These are phyloP conservation scores for Amyelois transitella DNA, from an alignment of 1,140 invertebrate species.

Conservation along the genomic window DNA sequence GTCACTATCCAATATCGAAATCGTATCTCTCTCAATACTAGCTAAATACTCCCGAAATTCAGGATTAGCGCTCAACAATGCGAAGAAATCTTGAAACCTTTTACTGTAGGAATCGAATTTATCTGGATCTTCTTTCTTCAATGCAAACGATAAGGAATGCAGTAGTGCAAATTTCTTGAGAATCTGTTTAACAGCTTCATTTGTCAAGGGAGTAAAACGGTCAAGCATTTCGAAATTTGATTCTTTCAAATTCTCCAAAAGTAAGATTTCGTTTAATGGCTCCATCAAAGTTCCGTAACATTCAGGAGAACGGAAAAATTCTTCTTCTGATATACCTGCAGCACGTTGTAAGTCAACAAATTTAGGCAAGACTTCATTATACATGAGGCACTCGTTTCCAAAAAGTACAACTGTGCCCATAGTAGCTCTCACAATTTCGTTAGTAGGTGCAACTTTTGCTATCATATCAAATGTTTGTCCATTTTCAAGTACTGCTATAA, in stretches of 20 bases:
- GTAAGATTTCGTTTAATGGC: slow-evolving; percentile 61
- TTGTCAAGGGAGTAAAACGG: slow-evolving; percentile 53
- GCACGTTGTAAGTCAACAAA: slow-evolving; percentile 42
- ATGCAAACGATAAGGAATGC: slow-evolving; percentile 73
- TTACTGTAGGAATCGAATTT: slow-evolving; percentile 20
- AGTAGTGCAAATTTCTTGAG: slow-evolving; percentile 72
- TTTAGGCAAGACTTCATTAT: slow-evolving; percentile 49
- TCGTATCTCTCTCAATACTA: background rate
- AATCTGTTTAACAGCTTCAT: slow-evolving; percentile 59
- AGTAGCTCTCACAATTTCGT: background rate
- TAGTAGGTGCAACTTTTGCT: slow-evolving; percentile 12
- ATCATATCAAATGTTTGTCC: slow-evolving; percentile 15
- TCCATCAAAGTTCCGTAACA: slow-evolving; percentile 49
- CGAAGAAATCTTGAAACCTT: background rate
- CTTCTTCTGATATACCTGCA: slow-evolving; percentile 17
- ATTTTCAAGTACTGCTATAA: slow-evolving; percentile 5
- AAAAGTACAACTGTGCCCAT: slow-evolving; percentile 10
- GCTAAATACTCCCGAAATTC: background rate
- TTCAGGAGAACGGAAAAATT: slow-evolving; percentile 45
- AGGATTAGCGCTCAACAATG: background rate
- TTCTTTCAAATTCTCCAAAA: slow-evolving; percentile 74
- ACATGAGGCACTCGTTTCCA: slow-evolving; percentile 43
- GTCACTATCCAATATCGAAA: slow-evolving; percentile 8
- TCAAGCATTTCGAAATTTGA: slow-evolving; percentile 64
- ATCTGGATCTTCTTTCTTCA: slow-evolving; percentile 56